phyloP scores from a whole-genome alignment of 2,888 invertebrate species.

The Chorisops tibialis region DNA sequence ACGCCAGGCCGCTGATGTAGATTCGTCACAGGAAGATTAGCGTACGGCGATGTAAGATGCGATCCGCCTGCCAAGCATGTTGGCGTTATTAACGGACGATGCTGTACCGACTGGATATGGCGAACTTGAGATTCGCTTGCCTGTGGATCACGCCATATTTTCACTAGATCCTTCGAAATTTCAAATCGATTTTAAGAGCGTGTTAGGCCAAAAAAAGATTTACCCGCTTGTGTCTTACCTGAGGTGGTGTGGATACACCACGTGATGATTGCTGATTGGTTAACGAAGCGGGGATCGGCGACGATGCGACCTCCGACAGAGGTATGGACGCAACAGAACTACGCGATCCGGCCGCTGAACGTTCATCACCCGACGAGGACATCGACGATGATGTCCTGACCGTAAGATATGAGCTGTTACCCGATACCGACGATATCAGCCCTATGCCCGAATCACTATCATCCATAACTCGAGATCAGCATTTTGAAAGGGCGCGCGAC shows the following conservation, averaged over 20 bases:
- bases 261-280: constrained; percentile 7
- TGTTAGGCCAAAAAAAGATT: background rate
- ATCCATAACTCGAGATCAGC: constrained; percentile 30
- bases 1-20: constrained; percentile 5
- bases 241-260: constrained; percentile 15
- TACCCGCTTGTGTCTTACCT: constrained; percentile 1
- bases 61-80: constrained; percentile 11
- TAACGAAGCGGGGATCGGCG: constrained; percentile 13
- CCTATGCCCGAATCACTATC: constrained; percentile 30
- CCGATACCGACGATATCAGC: background rate
- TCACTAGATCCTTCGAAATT: constrained; percentile 18
- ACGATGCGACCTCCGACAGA: constrained; percentile 15
- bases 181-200: background rate
- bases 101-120: constrained; percentile 25
- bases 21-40: constrained; percentile 11
- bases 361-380: constrained; percentile 33
- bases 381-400: constrained; percentile 26
- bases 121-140: constrained; percentile 27
- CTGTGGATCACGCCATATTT: constrained; percentile 27
- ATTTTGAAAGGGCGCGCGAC: constrained; percentile 13
- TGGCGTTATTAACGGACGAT: constrained; percentile 18
- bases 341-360: constrained; percentile 31
- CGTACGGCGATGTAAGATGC: background rate
- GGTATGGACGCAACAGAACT: constrained; percentile 32
- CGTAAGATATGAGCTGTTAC: constrained; percentile 12